phyloP scores from a whole-genome alignment of 2,113 vertebrate genomes.

The Gopherus flavomarginatus region DNA sequence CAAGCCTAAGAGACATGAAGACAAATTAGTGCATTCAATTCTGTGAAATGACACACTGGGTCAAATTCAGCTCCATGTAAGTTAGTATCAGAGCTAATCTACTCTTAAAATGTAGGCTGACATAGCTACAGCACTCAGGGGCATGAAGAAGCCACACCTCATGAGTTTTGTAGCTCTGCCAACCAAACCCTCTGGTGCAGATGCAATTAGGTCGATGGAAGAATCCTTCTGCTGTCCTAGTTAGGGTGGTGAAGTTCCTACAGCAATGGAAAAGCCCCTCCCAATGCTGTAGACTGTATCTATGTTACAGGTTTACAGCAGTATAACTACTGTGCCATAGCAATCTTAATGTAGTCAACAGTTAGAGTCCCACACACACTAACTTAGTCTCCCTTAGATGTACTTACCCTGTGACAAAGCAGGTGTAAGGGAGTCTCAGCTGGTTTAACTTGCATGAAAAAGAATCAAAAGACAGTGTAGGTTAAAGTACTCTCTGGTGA shows the following conservation, averaged over 20 bases:
- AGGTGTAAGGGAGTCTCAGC: not conserved
- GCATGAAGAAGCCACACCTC: not conserved
- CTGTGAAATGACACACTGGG: not conserved
- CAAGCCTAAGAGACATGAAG: not conserved
- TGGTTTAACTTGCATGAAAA: not conserved
- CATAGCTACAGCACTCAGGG: not conserved
- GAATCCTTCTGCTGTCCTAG: not conserved
- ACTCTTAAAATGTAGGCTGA: not conserved
- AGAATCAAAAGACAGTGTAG: not conserved
- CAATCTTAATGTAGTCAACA: not conserved
- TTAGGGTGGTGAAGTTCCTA: not conserved
- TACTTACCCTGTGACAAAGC: not conserved
- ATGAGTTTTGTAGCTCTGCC: not conserved
- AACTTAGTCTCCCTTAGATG: not conserved
- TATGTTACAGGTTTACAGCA: not conserved
- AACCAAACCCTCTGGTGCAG: not conserved
- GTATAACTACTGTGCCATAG: not conserved
- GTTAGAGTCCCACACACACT: fast-evolving
- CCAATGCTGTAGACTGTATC: not conserved
- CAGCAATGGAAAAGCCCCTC: not conserved
- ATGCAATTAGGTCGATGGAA: not conserved
- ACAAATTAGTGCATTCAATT: not conserved
- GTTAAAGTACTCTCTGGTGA: not conserved
- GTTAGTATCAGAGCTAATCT: not conserved
- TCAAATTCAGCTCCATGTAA: not conserved